These are phyloP conservation scores for Odontothrips loti DNA, from an alignment of 2,888 invertebrate genomes.

Conservation along the genomic window DNA sequence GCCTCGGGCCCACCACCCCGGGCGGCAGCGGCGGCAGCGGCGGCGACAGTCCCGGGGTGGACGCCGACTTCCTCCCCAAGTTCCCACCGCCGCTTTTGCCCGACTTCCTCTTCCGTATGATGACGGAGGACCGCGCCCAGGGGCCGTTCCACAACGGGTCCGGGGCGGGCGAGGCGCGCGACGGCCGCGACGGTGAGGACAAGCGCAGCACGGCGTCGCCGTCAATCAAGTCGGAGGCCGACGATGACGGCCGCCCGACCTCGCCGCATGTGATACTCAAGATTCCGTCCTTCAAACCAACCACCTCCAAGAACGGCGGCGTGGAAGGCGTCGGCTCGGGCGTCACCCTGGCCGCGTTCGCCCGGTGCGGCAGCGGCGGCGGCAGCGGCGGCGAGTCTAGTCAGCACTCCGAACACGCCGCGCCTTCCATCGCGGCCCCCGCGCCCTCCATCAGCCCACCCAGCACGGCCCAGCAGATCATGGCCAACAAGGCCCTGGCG, in stretches of 20 bases:
- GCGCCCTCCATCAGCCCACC: constrained; percentile 46
- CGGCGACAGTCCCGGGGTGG: constrained; percentile 39
- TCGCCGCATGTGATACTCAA: constrained; percentile 75
- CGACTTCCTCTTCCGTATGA: constrained; percentile 55
- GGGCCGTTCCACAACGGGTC: constrained; percentile 41
- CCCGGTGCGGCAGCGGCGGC: constrained; percentile 37
- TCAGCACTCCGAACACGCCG: constrained; percentile 44
- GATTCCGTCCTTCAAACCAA: constrained; percentile 87
- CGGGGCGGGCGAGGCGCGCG: constrained; percentile 39
- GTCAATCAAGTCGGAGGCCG: constrained; percentile 46
- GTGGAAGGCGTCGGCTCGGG: constrained; percentile 41
- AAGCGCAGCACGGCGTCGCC: constrained; percentile 8
- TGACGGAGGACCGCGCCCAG: constrained; percentile 54
- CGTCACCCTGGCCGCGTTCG: constrained; percentile 38
- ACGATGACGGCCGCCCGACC: constrained; percentile 46
- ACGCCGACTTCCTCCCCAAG: constrained; percentile 42
- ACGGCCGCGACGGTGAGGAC: constrained; percentile 37
- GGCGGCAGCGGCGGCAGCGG: constrained; percentile 33
- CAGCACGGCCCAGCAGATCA: constrained; percentile 34
- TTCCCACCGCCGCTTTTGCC: constrained; percentile 45
- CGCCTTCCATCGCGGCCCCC: constrained; percentile 48
- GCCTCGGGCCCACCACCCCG: constrained; percentile 36
- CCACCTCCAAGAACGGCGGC: constrained; percentile 40
- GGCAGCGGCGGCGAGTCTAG: constrained; percentile 41
- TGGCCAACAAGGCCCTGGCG: constrained; percentile 14